These are phyloP conservation scores for Parazoanthus darwini DNA, from an alignment of 92 coral and sea anemone genomes.

Conservation along the genomic window DNA sequence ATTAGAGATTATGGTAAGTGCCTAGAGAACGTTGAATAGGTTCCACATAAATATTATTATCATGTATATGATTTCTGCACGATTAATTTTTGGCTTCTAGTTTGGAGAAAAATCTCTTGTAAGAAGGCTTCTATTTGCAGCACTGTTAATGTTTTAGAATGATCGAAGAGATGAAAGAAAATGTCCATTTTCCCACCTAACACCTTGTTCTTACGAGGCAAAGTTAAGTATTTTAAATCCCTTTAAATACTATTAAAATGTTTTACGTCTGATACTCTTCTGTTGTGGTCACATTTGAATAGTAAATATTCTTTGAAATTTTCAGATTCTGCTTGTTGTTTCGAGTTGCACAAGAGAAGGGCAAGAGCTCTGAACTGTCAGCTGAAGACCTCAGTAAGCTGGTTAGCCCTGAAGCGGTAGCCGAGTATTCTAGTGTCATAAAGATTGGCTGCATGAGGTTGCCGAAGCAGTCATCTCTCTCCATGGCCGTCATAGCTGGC, in stretches of 20 bases:
- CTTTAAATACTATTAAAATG: too few relatives aligned
- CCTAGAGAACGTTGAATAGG: too few relatives aligned
- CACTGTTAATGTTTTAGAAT: background rate
- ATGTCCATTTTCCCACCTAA: too few relatives aligned
- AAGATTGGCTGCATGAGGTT: conserved; percentile 85
- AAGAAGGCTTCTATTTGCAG: background rate
- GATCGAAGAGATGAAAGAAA: too few relatives aligned
- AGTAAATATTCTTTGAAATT: background rate
- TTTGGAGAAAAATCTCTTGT: too few relatives aligned
- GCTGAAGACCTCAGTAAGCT: conserved; percentile 49
- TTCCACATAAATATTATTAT: too few relatives aligned
- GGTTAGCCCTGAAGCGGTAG: conserved; percentile 59
- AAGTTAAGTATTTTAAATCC: too few relatives aligned
- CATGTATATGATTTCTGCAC: too few relatives aligned
- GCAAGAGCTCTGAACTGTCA: conserved; percentile 37
- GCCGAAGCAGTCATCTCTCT: conserved; percentile 80
- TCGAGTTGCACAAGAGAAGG: conserved; percentile 62
- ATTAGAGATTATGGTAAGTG: too few relatives aligned
- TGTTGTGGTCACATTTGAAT: background rate
- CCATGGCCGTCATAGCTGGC: conserved; percentile 85
- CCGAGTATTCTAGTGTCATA: conserved; percentile 80
- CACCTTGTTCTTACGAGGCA: background rate
- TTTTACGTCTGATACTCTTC: background rate
- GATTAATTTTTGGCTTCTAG: too few relatives aligned
- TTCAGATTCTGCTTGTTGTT: conserved; percentile 78